Base-by-base conservation (phyloP, 2,113 vertebrate species). In the Alosa alosa region DNA sequence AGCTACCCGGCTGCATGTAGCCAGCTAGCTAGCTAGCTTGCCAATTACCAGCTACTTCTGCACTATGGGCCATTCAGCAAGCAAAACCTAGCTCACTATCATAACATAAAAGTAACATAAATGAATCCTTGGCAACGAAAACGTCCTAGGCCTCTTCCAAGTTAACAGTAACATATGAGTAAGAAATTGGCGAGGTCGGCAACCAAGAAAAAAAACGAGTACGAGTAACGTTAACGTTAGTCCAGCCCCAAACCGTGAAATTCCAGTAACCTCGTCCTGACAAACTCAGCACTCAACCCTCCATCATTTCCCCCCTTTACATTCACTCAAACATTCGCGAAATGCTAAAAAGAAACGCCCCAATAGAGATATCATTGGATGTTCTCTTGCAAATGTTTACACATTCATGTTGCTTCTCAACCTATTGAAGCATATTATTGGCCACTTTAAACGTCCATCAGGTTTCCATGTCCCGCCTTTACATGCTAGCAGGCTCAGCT, bases 31-130 rank as follows among this genome's bases (percentile, higher is more conserved):
- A 88, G 86, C 39, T 46, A 87, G 25, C 39, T 75, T 75, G 86
- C 84, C 84, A 81, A 82, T 84, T 87, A 45, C 46, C 68, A 83
- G 55, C 36, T 81, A 78, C 83, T 82, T 49, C 44, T 82, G 86
- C 83, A 64, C 52, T 45, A 75, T 83, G 81, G 83, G 81, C 81
- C 85, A 75, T 86, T 86, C 39, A 78, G 72, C 72, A 36, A 78
- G 72, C 72, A 78, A 36, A 78, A 78, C 31, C 72, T 78, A 78
- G 86, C 91, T 91, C 91, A 88, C 91, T 87, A 90, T 88, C 89
- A 91, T 88, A 93, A 91, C 92, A 91, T 85, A 1, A 88, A 83
- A 72, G 88, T 83, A 88, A 87, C 85, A 89, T 90, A 93, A 91
- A 91, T 88, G 89, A 89, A 86, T 87, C 83, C 81, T 55, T 39